phyloP scores from a whole-genome alignment of 2,113 vertebrate species.

The Rhabdomys dilectus region DNA sequence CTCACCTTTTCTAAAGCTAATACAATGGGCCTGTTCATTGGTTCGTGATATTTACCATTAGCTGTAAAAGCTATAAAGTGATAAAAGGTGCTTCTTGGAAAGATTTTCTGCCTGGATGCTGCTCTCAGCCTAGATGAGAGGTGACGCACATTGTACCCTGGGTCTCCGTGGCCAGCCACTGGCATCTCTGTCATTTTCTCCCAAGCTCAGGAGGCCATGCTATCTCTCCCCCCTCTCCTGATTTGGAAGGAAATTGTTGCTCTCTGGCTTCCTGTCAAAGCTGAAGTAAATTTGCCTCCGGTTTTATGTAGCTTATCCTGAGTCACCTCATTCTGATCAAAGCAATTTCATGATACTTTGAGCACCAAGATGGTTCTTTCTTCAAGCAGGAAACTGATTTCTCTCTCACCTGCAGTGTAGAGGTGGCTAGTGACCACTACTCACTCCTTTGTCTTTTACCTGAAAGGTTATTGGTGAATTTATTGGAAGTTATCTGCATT shows the following conservation, averaged over 20 bases:
- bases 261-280: not conserved
- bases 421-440: not conserved
- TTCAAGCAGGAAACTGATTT: too few relatives aligned
- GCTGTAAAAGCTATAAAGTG: not conserved
- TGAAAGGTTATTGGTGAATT: not conserved
- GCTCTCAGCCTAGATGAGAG: not conserved
- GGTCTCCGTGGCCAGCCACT: fast-evolving
- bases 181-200: fast-evolving
- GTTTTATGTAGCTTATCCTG: not conserved
- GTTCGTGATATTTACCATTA: not conserved
- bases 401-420: not conserved
- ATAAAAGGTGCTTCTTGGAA: not conserved
- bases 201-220: too few relatives aligned
- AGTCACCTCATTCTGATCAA: not conserved
- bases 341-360: not conserved
- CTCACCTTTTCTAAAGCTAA: not conserved
- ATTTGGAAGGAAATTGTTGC: not conserved
- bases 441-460: not conserved
- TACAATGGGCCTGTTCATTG: not conserved
- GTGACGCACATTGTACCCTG: fast-evolving
- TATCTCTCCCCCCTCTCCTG: not conserved
- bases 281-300: not conserved
- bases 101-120: not conserved
- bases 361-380: too few relatives aligned
- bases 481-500: not conserved